Percentiles rank a stretch among this genome's conserved stretches.
These are phyloP conservation scores for Phalacrocorax aristotelis DNA, from an alignment of 2,113 vertebrate genomes.

Conservation along the genomic window DNA sequence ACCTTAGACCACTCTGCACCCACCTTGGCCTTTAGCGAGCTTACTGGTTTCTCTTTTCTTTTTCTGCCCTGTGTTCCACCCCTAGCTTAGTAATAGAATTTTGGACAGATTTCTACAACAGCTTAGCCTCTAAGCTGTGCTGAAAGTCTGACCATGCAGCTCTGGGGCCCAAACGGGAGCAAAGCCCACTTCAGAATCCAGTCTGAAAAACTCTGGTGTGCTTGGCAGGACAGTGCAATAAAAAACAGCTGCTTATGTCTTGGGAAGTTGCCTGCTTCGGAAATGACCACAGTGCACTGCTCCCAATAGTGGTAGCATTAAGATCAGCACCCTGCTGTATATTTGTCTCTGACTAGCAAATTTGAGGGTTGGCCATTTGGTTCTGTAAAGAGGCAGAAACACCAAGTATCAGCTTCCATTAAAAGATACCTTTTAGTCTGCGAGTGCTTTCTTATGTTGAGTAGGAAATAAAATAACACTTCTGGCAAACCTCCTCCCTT, in stretches of 20 bases:
- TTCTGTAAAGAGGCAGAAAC: neutral
- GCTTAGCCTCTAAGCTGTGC: neutral
- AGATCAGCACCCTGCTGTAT: neutral
- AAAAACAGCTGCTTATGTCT: neutral
- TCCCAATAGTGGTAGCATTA: rapidly evolving
- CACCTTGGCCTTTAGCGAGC: neutral
- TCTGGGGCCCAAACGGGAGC: neutral
- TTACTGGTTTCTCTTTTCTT: neutral
- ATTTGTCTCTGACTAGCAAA: neutral
- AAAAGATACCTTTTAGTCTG: neutral
- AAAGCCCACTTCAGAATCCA: neutral
- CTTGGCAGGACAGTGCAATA: neutral
- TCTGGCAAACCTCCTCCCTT: neutral
- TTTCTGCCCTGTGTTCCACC: neutral
- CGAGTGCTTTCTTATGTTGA: rapidly evolving
- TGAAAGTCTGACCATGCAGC: neutral
- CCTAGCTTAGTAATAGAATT: neutral
- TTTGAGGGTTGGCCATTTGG: neutral
- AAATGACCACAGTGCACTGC: neutral
- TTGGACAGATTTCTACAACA: neutral
- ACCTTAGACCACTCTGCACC: neutral
- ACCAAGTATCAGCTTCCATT: neutral
- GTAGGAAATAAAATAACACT: neutral
- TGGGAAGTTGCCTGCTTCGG: neutral
- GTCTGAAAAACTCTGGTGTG: neutral